These are phyloP conservation scores for Pandion haliaetus DNA, from an alignment of 2,113 vertebrate species.

Conservation along the genomic window DNA sequence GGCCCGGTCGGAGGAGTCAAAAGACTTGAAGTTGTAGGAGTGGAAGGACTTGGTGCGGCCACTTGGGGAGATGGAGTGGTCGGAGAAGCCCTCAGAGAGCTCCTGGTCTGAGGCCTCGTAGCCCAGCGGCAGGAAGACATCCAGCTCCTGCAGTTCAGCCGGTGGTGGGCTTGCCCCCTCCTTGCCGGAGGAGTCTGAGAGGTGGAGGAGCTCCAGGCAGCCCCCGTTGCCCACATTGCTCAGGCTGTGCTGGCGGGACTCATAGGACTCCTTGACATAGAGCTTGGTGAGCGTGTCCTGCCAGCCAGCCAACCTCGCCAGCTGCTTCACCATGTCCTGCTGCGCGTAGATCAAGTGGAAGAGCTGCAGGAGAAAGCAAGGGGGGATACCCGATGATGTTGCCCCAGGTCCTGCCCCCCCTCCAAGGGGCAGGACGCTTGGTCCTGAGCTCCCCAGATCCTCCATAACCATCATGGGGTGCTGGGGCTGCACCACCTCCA, in stretches of 20 bases:
- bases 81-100: conserved; percentile 79
- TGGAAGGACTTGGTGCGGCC: conserved; percentile 68
- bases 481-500: background rate
- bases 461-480: background rate
- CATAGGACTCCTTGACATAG: conserved; percentile 88
- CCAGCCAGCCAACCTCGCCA: conserved; percentile 88
- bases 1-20: conserved; percentile 81
- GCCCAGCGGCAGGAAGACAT: conserved; percentile 77
- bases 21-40: conserved; percentile 80
- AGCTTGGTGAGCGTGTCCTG: conserved; percentile 94
- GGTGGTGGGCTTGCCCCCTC: background rate
- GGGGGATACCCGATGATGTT: background rate
- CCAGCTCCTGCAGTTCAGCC: background rate
- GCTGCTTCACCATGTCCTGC: conserved; percentile 85
- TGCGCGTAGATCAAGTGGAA: conserved; percentile 90
- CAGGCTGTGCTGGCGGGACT: conserved; percentile 66
- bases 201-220: background rate
- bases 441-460: background rate
- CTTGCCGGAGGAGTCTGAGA: background rate
- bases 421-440: background rate
- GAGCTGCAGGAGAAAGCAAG: conserved; percentile 70
- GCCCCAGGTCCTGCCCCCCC: background rate
- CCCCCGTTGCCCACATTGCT: conserved; percentile 1
- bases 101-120: conserved; percentile 71
- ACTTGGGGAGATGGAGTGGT: conserved; percentile 77